Evolutionary conservation across 2,888 invertebrate genomes (phyloP).

Genomic region (Acrobeloides nanus): DNA sequence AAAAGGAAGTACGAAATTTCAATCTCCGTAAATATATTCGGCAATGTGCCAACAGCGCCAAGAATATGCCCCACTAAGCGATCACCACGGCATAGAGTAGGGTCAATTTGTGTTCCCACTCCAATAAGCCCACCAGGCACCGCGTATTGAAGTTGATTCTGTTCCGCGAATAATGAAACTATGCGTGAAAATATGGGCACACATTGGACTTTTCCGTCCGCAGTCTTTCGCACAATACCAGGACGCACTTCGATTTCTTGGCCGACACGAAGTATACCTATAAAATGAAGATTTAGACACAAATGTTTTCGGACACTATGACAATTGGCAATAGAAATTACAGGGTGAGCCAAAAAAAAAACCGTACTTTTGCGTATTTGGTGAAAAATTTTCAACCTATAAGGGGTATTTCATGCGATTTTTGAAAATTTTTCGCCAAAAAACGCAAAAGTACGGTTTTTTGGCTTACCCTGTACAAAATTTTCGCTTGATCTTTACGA

Average conservation of each 20-base stretch:
- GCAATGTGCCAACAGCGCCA: constrained; percentile 90
- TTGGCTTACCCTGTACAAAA: too few species aligned
- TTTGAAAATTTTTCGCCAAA: too few species aligned
- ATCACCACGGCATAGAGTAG: constrained; percentile 94
- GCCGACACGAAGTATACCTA: constrained; percentile 65
- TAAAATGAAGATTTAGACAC: neutral
- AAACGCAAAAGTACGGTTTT: too few species aligned
- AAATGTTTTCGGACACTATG: neutral
- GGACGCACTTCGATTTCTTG: constrained; percentile 79
- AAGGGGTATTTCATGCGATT: too few species aligned
- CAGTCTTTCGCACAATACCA: constrained; percentile 86
- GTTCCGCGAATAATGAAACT: constrained; percentile 91
- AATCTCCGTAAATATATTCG: constrained; percentile 91
- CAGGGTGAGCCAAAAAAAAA: too few species aligned
- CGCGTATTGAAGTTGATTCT: constrained; percentile 92
- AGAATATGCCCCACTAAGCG: constrained; percentile 85
- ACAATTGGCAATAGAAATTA: neutral
- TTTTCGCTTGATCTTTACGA: too few species aligned
- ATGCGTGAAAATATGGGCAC: constrained; percentile 87
- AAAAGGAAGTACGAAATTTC: constrained; percentile 95
- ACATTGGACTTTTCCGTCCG: constrained; percentile 88
- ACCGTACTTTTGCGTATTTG: too few species aligned
- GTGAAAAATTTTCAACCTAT: too few species aligned
- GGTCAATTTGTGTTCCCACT: constrained; percentile 97
- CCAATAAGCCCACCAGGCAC: constrained; percentile 98